phyloP scores from a whole-genome alignment of 1,140 invertebrate genomes.

The Macrocentrus cingulum region DNA sequence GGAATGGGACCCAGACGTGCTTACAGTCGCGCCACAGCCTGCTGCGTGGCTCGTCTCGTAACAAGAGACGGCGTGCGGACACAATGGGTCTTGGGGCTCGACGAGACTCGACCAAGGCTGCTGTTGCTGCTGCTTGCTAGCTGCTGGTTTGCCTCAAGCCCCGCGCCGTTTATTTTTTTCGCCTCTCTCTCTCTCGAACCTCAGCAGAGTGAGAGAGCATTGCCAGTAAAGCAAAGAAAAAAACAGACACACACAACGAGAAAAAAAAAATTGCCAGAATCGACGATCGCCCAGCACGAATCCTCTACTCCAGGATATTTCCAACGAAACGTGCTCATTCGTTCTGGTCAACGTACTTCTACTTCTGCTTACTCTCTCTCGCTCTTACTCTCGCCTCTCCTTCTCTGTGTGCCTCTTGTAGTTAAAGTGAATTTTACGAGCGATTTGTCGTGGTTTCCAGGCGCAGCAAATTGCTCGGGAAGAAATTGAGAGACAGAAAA shows the following conservation, averaged over 20 bases:
- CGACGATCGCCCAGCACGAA: background rate
- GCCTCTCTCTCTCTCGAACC: background rate
- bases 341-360: conserved; percentile 19
- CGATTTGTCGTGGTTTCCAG: conserved; percentile 17
- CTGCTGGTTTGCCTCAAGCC: conserved; percentile 33
- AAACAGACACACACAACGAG: too few relatives aligned
- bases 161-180: conserved; percentile 2
- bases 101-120: conserved; percentile 52
- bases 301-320: conserved; percentile 1
- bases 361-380: background rate
- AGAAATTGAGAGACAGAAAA: background rate
- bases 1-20: background rate
- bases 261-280: conserved; percentile 1
- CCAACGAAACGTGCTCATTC: conserved; percentile 18
- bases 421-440: conserved; percentile 15
- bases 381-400: background rate
- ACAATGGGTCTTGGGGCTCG: conserved; percentile 53
- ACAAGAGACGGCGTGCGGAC: conserved; percentile 54
- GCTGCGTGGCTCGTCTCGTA: conserved; percentile 51
- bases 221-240: background rate
- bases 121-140: conserved; percentile 31
- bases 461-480: background rate
- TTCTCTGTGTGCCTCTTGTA: conserved; percentile 5
- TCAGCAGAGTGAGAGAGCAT: background rate
- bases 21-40: background rate